Base-by-base conservation (phyloP, 2,888 invertebrate genomes). In the Dryobota labecula region DNA sequence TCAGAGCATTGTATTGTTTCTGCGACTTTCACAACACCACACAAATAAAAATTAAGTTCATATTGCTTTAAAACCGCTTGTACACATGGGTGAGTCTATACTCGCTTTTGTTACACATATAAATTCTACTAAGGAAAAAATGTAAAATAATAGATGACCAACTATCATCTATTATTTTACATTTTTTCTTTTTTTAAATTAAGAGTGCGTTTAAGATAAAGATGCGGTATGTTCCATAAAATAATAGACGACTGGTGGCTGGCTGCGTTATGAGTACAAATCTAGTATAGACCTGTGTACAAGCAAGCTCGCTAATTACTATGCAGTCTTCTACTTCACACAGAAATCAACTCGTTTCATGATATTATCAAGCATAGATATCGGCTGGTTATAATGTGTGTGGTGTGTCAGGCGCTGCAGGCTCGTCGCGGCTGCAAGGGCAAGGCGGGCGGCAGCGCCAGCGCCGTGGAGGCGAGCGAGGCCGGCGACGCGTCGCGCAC, bases 401-500 rank as follows among this genome's bases (percentile, higher is more conserved):
- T 69, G 45, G 61, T 60, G 53, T 62, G n/a, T 15, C 94, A 98
- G 98, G 98, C 98, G 85, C 96, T 98, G 89, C 98, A 98, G 95
- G 97, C 98, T 84, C 96, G 97, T 38, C 95, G 96, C 53, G 96
- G 96, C 0, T 92, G 92, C 86, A 97, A 95, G 91, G 97, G 93
- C 92, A 96, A 95, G 92, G 92, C 92, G 92, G 96, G 90, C 20
- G 92, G 93, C 82, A 89, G 89, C 78, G 87, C 92, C 0, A 97
- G 97, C 90, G 97, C 96, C 83, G 96, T 96, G 82, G 97, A 97
- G 91, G 96, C 97, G 70, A 97, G 97, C 81, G 98, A 98, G 92
- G 97, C 92, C 1, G 95, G 97, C 27, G 98, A 98, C 94, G 97
- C 97, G 65, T 98, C 98, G 33, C 97, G 98, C 82, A 98, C 98